Conservation (phyloP, 2,888 invertebrate species). For the Spodoptera exigua region DNA sequence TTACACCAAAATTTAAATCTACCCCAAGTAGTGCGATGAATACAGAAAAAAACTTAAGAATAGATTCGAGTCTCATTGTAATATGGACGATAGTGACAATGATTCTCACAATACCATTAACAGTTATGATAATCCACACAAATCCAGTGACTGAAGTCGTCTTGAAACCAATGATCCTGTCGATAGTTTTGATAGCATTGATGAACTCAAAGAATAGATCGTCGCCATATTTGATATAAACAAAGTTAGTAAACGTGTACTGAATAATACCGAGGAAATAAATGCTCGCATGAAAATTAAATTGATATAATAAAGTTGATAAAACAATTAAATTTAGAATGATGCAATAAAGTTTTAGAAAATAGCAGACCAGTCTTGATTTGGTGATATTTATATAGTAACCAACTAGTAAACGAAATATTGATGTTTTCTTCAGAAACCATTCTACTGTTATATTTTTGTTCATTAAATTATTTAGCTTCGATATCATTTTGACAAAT, state of each 20-base stretch:
- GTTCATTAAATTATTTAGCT: not conserved
- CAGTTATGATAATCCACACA: not conserved
- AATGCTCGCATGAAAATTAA: not conserved
- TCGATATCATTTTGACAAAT: not conserved
- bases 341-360: not conserved
- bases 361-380: not conserved
- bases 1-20: not conserved
- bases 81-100: not conserved
- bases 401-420: not conserved
- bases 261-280: not conserved
- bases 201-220: not conserved
- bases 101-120: not conserved
- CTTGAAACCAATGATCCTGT: slow-evolving; percentile 4
- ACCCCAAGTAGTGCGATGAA: not conserved
- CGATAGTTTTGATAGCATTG: slow-evolving; percentile 1
- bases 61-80: not conserved
- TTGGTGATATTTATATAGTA: not conserved
- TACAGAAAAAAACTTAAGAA: not conserved
- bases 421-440: not conserved
- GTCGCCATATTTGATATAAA: not conserved
- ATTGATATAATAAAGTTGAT: not conserved
- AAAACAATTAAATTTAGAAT: not conserved
- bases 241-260: not conserved
- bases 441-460: not conserved
- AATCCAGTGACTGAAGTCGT: not conserved